A percentile compares a stretch with the other conserved stretches of the same genome.
These are phyloP conservation scores for Stenchaetothrips biformis DNA, from an alignment of 2,888 invertebrate species.

Conservation along the genomic window DNA sequence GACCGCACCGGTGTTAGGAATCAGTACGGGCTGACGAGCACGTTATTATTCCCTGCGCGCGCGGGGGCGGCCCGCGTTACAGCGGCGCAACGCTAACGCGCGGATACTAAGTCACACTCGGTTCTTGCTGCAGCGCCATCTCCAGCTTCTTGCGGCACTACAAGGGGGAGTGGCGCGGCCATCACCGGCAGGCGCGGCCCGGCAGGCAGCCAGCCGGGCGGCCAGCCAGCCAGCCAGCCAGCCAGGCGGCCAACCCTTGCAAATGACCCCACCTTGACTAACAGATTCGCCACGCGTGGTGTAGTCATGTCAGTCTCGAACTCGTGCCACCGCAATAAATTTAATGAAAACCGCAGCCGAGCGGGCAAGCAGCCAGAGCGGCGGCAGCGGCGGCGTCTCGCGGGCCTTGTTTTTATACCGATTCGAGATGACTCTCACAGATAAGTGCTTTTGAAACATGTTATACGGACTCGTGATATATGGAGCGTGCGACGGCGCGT, in stretches of 20 bases:
- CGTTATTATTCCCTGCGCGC: too few species aligned
- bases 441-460: neutral
- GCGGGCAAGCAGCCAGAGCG: neutral
- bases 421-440: neutral
- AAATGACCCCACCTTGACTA: constrained; percentile 23
- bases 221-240: too few species aligned
- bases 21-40: too few species aligned
- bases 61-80: too few species aligned
- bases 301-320: neutral
- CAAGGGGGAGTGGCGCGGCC: too few species aligned
- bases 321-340: neutral
- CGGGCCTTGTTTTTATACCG: neutral
- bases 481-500: neutral
- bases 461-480: neutral
- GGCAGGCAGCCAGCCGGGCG: too few species aligned
- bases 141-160: neutral
- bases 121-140: neutral
- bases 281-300: constrained; percentile 6
- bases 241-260: constrained; percentile 2
- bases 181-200: too few species aligned
- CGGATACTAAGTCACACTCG: too few species aligned
- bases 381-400: neutral
- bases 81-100: too few species aligned
- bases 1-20: too few species aligned
- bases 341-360: constrained; percentile 1